Conservation (phyloP, 2,888 invertebrate genomes). For the Anodontia alba region DNA sequence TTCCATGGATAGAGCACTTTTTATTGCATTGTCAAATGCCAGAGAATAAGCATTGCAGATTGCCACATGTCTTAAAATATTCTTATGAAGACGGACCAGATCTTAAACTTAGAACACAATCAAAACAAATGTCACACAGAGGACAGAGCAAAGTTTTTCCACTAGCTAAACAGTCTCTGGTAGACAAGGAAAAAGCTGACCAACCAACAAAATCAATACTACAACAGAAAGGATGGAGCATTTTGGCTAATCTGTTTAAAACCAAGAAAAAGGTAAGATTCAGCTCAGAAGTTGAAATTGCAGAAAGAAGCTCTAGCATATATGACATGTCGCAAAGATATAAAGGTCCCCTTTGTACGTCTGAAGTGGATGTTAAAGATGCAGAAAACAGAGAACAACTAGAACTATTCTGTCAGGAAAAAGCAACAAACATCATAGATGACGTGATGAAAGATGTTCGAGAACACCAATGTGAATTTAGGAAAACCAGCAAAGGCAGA, state of each 20-base stretch:
- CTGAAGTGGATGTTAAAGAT: not conserved
- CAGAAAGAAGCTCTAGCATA: not conserved
- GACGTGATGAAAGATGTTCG: not conserved
- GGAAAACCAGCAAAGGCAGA: not conserved
- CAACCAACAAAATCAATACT: not conserved
- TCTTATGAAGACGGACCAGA: too few species aligned
- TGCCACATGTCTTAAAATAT: not conserved
- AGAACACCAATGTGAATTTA: not conserved
- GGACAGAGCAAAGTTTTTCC: too few species aligned
- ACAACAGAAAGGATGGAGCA: not conserved
- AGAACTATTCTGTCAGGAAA: not conserved
- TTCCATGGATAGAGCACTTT: constrained; percentile 50
- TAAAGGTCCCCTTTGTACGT: not conserved
- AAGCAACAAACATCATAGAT: not conserved
- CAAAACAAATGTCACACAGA: too few species aligned
- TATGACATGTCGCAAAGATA: not conserved
- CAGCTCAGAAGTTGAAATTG: not conserved
- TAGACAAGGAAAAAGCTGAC: not conserved
- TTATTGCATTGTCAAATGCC: constrained; percentile 44
- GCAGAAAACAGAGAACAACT: not conserved
- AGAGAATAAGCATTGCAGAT: constrained; percentile 40
- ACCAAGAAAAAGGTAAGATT: not conserved
- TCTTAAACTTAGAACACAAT: too few species aligned
- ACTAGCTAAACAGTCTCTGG: too few species aligned
- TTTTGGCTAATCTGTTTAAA: not conserved